Base-by-base conservation (phyloP, 2,888 invertebrate genomes). In the Tetranychus piercei region DNA sequence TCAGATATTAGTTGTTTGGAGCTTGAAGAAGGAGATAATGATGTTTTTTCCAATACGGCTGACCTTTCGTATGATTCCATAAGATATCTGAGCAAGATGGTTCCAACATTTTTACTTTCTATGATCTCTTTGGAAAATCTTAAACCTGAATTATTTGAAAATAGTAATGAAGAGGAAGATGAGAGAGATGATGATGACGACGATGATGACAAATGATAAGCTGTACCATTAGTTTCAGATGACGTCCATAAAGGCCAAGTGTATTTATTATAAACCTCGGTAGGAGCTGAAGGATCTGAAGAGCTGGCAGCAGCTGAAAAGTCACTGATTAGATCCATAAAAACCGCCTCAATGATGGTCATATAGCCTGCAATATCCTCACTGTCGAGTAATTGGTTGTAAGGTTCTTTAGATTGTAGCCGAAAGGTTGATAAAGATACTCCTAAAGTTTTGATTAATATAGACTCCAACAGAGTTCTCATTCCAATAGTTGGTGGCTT, bases 351-450 rank as follows among this genome's bases (percentile, higher is more conserved):
- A 69, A 69, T 69, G 15, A 69, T 69, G 22, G 20, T 69, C 69
- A 69, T 69, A 22, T 69, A 69, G 22, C 69, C 69, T 11, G 69
- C 69, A 11, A 69, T 69, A 69, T 69, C 69, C 11, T 22, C 69
- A 69, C 22, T 69, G 20, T 20, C 34, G 11, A 69, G 34, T 23
- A 23, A 22, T 22, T 69, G 22, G 20, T 69, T 69, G 69, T 23
- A 69, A 20, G 69, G 69, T 22, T 69, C 69, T 69, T 23, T 20
- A 20, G 18, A 18, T 23, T 23, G 22, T 11, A 69, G 34, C 20
- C 20, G 20, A 11, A 69, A 69, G 20, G 20, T 69, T 23, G 20
- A 11, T 20, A 66, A 11, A 20, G 18, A 18, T 23, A 69, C 69
- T 9, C 69, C 69, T 6, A 69, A 20, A 5, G 69, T 69, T 69